Percentiles rank a stretch among this genome's conserved stretches.
Evolutionary conservation across 1,140 invertebrate species (phyloP).

Genomic region (Asbolus verrucosus): DNA sequence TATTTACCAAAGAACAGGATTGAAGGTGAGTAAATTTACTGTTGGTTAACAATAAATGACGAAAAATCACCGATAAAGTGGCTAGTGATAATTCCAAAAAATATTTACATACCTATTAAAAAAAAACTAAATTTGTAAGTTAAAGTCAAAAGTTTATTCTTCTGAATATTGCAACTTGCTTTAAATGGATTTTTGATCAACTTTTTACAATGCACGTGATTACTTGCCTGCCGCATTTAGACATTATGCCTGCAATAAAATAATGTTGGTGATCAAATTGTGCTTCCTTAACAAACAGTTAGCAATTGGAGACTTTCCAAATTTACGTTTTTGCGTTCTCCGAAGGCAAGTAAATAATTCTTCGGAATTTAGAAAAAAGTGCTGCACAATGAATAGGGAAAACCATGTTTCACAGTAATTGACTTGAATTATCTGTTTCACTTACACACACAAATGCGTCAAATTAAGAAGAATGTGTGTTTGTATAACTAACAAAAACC

Average conservation of each 20-base stretch:
- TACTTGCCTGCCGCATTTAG: not conserved
- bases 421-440: constrained; percentile 22
- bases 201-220: constrained; percentile 6
- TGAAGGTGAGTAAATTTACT: too few relatives aligned
- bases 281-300: constrained; percentile 36
- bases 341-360: constrained; percentile 30
- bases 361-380: constrained; percentile 29
- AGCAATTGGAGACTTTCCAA: constrained; percentile 25
- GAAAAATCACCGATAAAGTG: too few relatives aligned
- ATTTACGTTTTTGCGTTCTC: constrained; percentile 15
- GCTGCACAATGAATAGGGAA: constrained; percentile 25
- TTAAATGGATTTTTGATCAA: too few relatives aligned
- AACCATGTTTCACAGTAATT: constrained; percentile 29
- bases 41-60: too few relatives aligned
- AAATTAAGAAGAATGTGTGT: constrained; percentile 20
- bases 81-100: too few relatives aligned
- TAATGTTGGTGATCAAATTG: constrained; percentile 33
- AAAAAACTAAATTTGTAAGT: too few relatives aligned
- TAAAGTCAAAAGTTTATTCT: too few relatives aligned
- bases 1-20: too few relatives aligned
- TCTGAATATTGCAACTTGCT: too few relatives aligned
- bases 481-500: not conserved
- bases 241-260: constrained; percentile 7
- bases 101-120: too few relatives aligned
- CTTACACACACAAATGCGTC: constrained; percentile 7